These are phyloP conservation scores for Sipha flava DNA, from an alignment of 1,140 invertebrate species.

Conservation along the genomic window DNA sequence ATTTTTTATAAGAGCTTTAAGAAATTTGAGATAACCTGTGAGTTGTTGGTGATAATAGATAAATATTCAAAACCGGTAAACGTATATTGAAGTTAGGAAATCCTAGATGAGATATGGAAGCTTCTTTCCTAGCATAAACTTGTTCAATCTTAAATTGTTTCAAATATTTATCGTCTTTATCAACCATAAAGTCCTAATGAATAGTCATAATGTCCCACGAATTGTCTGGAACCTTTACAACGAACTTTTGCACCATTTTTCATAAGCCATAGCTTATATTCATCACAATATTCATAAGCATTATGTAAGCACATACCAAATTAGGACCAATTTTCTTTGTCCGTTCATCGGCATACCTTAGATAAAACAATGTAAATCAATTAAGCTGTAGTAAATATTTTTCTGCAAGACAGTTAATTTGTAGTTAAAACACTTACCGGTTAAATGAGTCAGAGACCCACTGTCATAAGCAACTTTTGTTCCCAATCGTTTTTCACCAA, in stretches of 20 bases:
- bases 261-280: conserved; percentile 82
- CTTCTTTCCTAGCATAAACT: conserved; percentile 62
- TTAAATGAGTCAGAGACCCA: conserved; percentile 7
- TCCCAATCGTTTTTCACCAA: neutral
- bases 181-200: too few relatives aligned
- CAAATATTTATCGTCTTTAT: conserved; percentile 39
- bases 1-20: too few relatives aligned
- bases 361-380: neutral
- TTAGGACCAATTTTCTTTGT: conserved; percentile 71
- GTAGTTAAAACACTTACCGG: too few relatives aligned
- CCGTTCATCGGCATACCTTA: conserved; percentile 45
- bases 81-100: conserved; percentile 66
- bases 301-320: conserved; percentile 77
- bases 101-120: conserved; percentile 66
- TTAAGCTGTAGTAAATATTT: neutral
- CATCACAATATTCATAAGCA: too few relatives aligned
- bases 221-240: conserved; percentile 52
- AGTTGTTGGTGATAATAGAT: too few relatives aligned
- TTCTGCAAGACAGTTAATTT: too few relatives aligned
- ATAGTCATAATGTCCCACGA: conserved; percentile 60
- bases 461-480: neutral
- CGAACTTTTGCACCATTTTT: conserved; percentile 67
- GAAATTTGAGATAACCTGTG: too few relatives aligned
- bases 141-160: conserved; percentile 51
- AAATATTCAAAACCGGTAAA: neutral